A percentile compares a stretch with the other conserved stretches of the same genome.
phyloP scores from a whole-genome alignment of 92 coral and sea anemone genomes.

The Zoanthus sansibaricus region DNA sequence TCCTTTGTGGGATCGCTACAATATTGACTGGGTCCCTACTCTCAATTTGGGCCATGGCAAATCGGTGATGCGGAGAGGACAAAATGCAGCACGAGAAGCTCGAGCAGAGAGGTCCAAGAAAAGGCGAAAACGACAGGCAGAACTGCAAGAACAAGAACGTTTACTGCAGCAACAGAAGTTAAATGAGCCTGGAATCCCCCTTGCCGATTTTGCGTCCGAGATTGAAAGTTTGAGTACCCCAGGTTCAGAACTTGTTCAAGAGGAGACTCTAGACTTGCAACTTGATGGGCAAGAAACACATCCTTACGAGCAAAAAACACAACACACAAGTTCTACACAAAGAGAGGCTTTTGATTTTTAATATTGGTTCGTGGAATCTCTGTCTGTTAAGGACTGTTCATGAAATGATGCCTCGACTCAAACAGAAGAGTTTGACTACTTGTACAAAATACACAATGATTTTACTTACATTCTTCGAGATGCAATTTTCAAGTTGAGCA shows the following conservation, averaged over 20 bases:
- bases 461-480: too few species aligned
- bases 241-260: conserved; percentile 35
- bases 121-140: too few species aligned
- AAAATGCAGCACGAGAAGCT: too few species aligned
- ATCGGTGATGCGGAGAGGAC: too few species aligned
- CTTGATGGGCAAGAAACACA: background rate
- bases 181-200: too few species aligned
- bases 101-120: too few species aligned
- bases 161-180: too few species aligned
- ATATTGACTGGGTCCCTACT: too few species aligned
- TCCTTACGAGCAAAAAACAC: background rate
- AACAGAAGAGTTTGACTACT: conserved; percentile 21
- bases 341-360: background rate
- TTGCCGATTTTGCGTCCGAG: too few species aligned
- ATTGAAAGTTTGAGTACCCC: conserved; percentile 39
- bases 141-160: too few species aligned
- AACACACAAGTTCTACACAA: background rate
- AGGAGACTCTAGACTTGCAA: conserved; percentile 16
- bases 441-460: conserved; percentile 14
- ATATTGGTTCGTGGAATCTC: background rate
- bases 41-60: conserved; percentile 47
- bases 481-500: conserved; percentile 31
- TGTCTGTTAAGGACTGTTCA: background rate
- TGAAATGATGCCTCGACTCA: conserved; percentile 7
- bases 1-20: conserved; percentile 30